Conservation (phyloP, 2,888 invertebrate species). For the Sphaerophoria rueppellii region DNA sequence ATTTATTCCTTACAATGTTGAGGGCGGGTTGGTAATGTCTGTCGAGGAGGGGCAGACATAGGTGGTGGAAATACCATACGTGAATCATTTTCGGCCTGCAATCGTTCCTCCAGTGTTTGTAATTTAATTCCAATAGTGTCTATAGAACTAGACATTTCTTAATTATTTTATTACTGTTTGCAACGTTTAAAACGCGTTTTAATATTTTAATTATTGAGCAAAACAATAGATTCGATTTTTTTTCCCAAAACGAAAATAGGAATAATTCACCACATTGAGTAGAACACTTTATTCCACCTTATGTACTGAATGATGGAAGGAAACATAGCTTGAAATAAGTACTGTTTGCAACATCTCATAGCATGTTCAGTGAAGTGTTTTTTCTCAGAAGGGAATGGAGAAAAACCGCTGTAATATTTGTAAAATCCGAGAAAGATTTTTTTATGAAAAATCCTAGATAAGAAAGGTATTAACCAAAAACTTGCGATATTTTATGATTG, state of each 20-base stretch:
- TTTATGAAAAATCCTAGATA: too few relatives aligned
- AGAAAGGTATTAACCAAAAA: too few relatives aligned
- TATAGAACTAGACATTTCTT: slow-evolving; percentile 87
- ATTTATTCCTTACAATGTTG: slow-evolving; percentile 83
- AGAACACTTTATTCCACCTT: too few relatives aligned
- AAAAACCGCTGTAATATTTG: too few relatives aligned
- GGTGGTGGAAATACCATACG: slow-evolving; percentile 81
- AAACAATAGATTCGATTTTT: slow-evolving; percentile 47
- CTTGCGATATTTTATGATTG: too few relatives aligned
- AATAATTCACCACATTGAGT: too few relatives aligned
- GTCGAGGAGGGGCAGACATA: slow-evolving; percentile 82
- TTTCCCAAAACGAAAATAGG: background rate
- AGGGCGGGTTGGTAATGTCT: slow-evolving; percentile 84
- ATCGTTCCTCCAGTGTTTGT: slow-evolving; percentile 90
- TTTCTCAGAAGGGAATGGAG: too few relatives aligned
- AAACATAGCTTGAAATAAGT: too few relatives aligned
- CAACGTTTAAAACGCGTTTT: background rate
- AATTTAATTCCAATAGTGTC: slow-evolving; percentile 87
- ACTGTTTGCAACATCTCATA: too few relatives aligned
- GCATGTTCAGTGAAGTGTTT: too few relatives aligned
- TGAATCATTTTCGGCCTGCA: slow-evolving; percentile 84
- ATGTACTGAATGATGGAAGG: too few relatives aligned
- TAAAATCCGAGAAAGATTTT: too few relatives aligned
- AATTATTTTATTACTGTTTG: slow-evolving; percentile 32
- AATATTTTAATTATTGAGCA: slow-evolving; percentile 42